Evolutionary conservation across 2,113 vertebrate species (phyloP).

Genomic region (Tachysurus vachellii): DNA sequence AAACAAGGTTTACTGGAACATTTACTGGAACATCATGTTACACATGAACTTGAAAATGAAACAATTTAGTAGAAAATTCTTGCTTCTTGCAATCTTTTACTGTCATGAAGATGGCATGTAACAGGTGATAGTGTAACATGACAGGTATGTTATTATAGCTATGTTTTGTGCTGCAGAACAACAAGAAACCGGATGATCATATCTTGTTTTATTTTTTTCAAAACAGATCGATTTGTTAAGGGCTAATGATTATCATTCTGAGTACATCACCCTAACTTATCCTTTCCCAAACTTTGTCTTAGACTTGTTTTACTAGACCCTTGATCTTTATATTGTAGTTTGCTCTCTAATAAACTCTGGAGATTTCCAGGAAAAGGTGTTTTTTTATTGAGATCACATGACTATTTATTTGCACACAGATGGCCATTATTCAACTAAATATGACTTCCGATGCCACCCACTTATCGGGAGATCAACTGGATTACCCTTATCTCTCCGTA

Average conservation of each 20-base stretch:
- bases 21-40: too few relatives aligned
- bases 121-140: neutral
- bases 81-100: neutral
- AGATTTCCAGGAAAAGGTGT: neutral
- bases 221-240: neutral
- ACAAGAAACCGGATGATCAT: too few relatives aligned
- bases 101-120: neutral
- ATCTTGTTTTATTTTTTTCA: too few relatives aligned
- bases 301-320: neutral
- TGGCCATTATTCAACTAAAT: neutral
- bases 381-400: neutral
- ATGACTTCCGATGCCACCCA: neutral
- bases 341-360: neutral
- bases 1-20: too few relatives aligned
- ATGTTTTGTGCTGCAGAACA: too few relatives aligned
- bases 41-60: too few relatives aligned
- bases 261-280: neutral
- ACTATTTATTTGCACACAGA: neutral
- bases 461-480: neutral
- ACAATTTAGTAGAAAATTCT: too few relatives aligned
- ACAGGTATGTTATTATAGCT: too few relatives aligned
- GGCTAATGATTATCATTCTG: neutral
- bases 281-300: neutral
- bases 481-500: neutral
- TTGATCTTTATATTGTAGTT: neutral